Base-by-base conservation (phyloP, 2,113 vertebrate species). In the Pangasianodon hypophthalmus region DNA sequence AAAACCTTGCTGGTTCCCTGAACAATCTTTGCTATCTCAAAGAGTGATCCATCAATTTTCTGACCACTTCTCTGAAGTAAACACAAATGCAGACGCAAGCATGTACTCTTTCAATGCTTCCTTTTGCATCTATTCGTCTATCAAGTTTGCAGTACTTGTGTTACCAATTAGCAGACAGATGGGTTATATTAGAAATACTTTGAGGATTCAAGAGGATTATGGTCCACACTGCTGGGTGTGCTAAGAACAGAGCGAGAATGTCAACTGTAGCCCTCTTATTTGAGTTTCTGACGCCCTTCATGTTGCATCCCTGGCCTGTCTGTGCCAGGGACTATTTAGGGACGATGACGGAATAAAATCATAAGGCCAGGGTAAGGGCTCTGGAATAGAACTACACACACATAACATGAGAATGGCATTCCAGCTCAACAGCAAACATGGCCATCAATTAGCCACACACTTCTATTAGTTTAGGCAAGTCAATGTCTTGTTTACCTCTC, bases 311-410 rank as follows among this genome's bases (percentile, higher is more conserved):
- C 54, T 3, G 54, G 82, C 48, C 29, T n/a, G 67, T 80, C n/a
- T 84, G 83, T 83, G 88, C 89, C 91, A 92, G 89, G 73, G 21
- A 90, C 91, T 93, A 93, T 93, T 92, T 87, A 84, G 60, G 87
- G 92, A 89, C 11, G 88, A 89, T 93, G 91, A 92, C 58, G 44
- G 60, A 69, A 80, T 60, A 86, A 87, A 58, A 81, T 90, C 91
- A 91, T 79, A 75, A 85, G 91, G 69, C 60, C 71, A 52, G 87
- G 54, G 79, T 80, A 52, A 82, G 67, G 54, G 52, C 73, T 24
- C 71, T 79, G 77, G 50, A 52, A 79, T 54, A 87, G n/a, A 84
- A 41, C 86, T 88, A 90, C 64, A 79, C 69, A 90, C 37, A 83
- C n/a, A 73, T 88, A 14, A 79, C 67, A 88, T 87, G 79, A 83